A percentile compares a stretch with the other conserved stretches of the same genome.
Conservation (phyloP, 2,888 invertebrate genomes). For the Oasisia sp. region DNA sequence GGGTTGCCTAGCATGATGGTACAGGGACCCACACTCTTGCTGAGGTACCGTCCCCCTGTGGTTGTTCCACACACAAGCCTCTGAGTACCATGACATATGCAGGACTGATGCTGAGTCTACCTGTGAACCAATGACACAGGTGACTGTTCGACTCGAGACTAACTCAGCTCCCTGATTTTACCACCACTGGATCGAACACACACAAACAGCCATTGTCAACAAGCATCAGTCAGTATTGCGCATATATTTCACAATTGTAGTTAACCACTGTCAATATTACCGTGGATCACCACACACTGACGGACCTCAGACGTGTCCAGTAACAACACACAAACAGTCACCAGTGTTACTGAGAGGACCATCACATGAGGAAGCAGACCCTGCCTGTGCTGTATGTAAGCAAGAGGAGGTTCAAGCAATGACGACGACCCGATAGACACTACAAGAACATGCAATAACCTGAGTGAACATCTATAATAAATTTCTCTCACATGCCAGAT, state of each 20-base stretch:
- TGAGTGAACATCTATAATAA: not conserved
- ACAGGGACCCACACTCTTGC: too few species aligned
- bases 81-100: too few species aligned
- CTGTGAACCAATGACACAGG: too few species aligned
- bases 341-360: not conserved
- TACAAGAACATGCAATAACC: not conserved
- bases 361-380: not conserved
- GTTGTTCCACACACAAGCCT: too few species aligned
- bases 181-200: too few species aligned
- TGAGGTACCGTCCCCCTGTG: too few species aligned
- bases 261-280: not conserved
- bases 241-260: not conserved
- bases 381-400: not conserved
- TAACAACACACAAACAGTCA: not conserved
- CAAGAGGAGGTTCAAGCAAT: not conserved
- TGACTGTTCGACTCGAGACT: too few species aligned
- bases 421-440: not conserved
- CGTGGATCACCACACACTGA: not conserved
- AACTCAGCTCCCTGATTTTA: too few species aligned
- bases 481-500: not conserved
- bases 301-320: not conserved
- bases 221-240: too few species aligned
- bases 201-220: too few species aligned
- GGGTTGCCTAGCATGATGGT: too few species aligned
- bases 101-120: too few species aligned